Conservation (phyloP, 2,888 invertebrate species). For the Coleophora deauratella region DNA sequence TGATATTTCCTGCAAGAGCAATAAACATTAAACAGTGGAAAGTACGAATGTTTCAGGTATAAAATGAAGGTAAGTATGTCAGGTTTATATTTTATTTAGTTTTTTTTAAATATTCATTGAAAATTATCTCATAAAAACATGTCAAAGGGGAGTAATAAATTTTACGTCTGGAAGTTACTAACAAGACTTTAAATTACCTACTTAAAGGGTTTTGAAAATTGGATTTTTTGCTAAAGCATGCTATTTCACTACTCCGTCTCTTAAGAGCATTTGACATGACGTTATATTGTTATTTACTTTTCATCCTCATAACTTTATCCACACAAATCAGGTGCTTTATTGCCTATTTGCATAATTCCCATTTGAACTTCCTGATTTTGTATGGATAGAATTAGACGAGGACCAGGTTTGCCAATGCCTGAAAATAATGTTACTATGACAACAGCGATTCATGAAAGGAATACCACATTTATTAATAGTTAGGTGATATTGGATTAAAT, state of each 20-base stretch:
- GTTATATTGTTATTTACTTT: conserved; percentile 1
- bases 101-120: too few species aligned
- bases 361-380: not conserved
- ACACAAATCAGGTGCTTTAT: not conserved
- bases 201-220: not conserved
- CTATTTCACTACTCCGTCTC: conserved; percentile 31
- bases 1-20: too few species aligned
- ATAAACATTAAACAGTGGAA: too few species aligned
- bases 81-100: too few species aligned
- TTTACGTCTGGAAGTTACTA: not conserved
- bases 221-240: conserved; percentile 24
- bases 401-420: conserved; percentile 1
- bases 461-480: conserved; percentile 35
- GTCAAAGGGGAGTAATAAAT: too few species aligned
- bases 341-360: not conserved
- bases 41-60: too few species aligned
- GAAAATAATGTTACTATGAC: conserved; percentile 28
- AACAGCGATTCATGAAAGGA: conserved; percentile 41
- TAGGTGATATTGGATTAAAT: conserved; percentile 24
- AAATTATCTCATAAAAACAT: too few species aligned
- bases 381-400: conserved; percentile 1
- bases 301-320: conserved; percentile 5
- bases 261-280: conserved; percentile 24
- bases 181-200: not conserved
- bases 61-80: too few species aligned